phyloP scores from a whole-genome alignment of 1,140 invertebrate species.

The Sycophaga agraensis region DNA sequence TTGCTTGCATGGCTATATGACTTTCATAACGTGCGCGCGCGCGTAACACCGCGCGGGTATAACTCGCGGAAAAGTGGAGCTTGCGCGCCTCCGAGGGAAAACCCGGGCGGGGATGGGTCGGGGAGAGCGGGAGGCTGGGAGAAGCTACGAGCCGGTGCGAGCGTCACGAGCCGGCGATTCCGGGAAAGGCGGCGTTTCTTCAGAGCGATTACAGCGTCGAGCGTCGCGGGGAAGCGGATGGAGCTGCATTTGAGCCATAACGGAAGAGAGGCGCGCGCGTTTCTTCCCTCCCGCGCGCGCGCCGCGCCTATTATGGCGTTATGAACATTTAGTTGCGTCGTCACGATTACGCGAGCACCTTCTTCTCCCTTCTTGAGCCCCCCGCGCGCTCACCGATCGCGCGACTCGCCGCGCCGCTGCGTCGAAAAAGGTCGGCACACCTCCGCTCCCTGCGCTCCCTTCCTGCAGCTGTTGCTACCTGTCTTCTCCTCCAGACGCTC shows the following conservation, averaged over 20 bases:
- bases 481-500: too few relatives aligned
- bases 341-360: constrained; percentile 51
- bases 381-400: too few relatives aligned
- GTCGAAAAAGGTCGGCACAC: too few relatives aligned
- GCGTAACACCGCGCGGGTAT: too few relatives aligned
- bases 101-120: not conserved
- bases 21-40: too few relatives aligned
- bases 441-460: too few relatives aligned
- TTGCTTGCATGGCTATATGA: too few relatives aligned
- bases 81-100: too few relatives aligned
- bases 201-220: constrained; percentile 43
- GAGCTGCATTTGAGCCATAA: constrained; percentile 49
- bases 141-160: not conserved
- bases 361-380: constrained; percentile 34
- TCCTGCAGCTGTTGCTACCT: too few relatives aligned
- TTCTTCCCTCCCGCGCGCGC: constrained; percentile 32
- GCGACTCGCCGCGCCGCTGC: constrained; percentile 4
- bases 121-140: not conserved
- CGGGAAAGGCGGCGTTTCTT: constrained; percentile 45
- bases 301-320: constrained; percentile 50
- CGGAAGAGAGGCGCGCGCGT: constrained; percentile 43
- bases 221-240: constrained; percentile 33
- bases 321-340: constrained; percentile 54
- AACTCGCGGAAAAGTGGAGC: too few relatives aligned
- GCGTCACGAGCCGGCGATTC: constrained; percentile 39